Base-by-base conservation (phyloP, 2,888 invertebrate species). In the Notodromas monacha region DNA sequence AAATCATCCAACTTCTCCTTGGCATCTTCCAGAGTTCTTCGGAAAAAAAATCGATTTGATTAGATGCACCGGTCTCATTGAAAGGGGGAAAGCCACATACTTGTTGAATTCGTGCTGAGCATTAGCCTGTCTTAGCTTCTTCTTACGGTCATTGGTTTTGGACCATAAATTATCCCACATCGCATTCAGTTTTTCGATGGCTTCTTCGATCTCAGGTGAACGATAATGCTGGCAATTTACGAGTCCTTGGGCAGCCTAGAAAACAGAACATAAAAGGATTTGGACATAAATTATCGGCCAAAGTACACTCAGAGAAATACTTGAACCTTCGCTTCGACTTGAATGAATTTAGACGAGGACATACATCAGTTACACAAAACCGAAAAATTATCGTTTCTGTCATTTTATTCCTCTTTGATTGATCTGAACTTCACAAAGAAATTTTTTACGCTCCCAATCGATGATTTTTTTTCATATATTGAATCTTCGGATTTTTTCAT, bases 1-100 rank as follows among this genome's bases (percentile, higher is more conserved):
- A 96, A 58, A 45, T 86, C 84, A 34, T 67, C 65, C 11, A 92
- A 56, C 40, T 79, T 74, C 13, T 63, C 60, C 38, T 72, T 63
- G 1, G 84, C 77, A 50, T 81, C 84, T 39, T 84, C 81, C 40
- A 92, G 63, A 1, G 70, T 65, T 30, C 69, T 47, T 38, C 50
- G 48, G 31, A 51, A 43, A 14, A 26, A 34, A 8, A 4, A 15
- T 27, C 15, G 14, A 16, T 11, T 12, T 3, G 8, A 34, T n/a
- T n/a, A n/a, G n/a, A n/a, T n/a, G n/a, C n/a, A n/a, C n/a, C n/a
- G n/a, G n/a, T n/a, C n/a, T n/a, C n/a, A n/a, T n/a, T n/a, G n/a
- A n/a, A n/a, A n/a, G n/a, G n/a, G n/a, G n/a, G n/a, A n/a, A n/a
- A n/a, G n/a, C n/a, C n/a, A n/a, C 26, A 16, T 32, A 36, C 35